Percentiles rank a stretch among this genome's conserved stretches.
Evolutionary conservation across 1,140 invertebrate genomes (phyloP).

Genomic region (Drosophila pectinifera): DNA sequence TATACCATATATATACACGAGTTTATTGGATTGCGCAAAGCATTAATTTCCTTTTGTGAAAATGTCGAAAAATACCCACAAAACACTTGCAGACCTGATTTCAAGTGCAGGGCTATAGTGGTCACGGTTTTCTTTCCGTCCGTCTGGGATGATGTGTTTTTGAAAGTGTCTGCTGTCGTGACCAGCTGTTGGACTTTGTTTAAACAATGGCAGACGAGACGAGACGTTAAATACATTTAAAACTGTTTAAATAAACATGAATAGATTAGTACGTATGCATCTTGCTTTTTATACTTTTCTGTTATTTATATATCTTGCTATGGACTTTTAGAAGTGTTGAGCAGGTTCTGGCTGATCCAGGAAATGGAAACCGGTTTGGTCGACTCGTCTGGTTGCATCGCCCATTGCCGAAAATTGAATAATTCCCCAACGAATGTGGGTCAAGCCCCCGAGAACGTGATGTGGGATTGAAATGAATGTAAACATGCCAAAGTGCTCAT

Average conservation of each 20-base stretch:
- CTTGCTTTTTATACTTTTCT: conserved; percentile 36
- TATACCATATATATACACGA: conserved; percentile 16
- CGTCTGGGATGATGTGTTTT: conserved; percentile 24
- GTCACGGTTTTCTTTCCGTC: conserved; percentile 45
- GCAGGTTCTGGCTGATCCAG: conserved; percentile 34
- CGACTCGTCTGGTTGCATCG: conserved; percentile 24
- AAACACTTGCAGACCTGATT: conserved; percentile 40
- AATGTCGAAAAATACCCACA: conserved; percentile 10
- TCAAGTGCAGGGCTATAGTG: conserved; percentile 68
- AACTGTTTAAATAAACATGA: conserved; percentile 32
- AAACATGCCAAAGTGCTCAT: conserved; percentile 44
- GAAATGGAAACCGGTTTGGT: conserved; percentile 43
- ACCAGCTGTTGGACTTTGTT: conserved; percentile 54
- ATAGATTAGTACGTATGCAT: background rate
- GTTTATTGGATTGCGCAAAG: conserved; percentile 57
- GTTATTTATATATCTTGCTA: conserved; percentile 20
- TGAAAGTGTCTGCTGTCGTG: conserved; percentile 28
- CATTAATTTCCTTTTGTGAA: conserved; percentile 42
- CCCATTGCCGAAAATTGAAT: conserved; percentile 62
- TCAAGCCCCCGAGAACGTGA: conserved; percentile 58
- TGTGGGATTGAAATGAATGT: conserved; percentile 14
- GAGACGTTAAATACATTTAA: conserved; percentile 31
- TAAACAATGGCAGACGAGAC: conserved; percentile 47
- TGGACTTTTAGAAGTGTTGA: conserved; percentile 33
- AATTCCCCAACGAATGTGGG: conserved; percentile 62